Percentiles rank a stretch among this genome's conserved stretches.
These are phyloP conservation scores for Saccopteryx leptura DNA, from an alignment of 2,113 vertebrate species.

Conservation along the genomic window DNA sequence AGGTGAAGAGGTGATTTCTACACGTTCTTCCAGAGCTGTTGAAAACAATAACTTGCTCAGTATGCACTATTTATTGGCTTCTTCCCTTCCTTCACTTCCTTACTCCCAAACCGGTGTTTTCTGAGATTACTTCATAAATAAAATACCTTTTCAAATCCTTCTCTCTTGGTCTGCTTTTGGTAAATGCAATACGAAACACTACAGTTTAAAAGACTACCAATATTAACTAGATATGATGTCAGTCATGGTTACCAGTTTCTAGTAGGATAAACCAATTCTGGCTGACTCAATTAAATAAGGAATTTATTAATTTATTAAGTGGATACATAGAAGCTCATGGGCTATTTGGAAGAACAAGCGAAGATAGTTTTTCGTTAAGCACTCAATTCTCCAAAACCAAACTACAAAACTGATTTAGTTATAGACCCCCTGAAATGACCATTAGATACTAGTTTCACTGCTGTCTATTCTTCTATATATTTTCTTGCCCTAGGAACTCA, in stretches of 20 bases:
- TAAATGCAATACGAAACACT: neutral
- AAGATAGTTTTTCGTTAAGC: neutral
- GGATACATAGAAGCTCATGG: neutral
- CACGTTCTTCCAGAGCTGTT: neutral
- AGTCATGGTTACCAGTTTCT: neutral
- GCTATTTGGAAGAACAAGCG: neutral
- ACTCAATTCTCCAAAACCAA: neutral
- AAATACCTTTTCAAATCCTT: neutral
- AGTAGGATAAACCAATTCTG: neutral
- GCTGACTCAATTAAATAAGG: neutral
- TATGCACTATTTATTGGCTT: neutral
- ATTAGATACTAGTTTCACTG: neutral
- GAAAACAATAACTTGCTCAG: neutral
- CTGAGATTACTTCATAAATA: neutral
- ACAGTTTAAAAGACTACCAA: neutral
- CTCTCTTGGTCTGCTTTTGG: neutral
- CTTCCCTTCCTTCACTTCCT: neutral
- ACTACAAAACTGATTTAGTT: neutral
- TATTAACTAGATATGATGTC: neutral
- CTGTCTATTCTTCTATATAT: neutral
- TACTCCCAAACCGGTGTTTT: neutral
- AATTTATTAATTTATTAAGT: neutral
- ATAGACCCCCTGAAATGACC: neutral
- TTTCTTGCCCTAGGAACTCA: neutral
- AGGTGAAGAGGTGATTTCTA: neutral